Evolutionary conservation across 2,113 vertebrate species (phyloP), one percentile per base, ranked within the genome.

Genomic region (Myrmophylax atrothorax): DNA sequence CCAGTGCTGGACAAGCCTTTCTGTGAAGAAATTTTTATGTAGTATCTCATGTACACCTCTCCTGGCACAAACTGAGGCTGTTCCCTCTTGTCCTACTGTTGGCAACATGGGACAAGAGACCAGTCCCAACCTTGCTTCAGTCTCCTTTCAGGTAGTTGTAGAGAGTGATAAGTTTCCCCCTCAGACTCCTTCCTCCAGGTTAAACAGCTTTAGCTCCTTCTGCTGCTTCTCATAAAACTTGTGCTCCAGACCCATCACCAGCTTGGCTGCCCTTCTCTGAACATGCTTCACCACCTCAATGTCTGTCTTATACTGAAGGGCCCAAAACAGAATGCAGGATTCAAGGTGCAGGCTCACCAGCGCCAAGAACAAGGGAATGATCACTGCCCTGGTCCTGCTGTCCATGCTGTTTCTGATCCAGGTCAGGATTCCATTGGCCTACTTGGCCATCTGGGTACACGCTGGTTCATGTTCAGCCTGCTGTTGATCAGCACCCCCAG

Each of bases 81-180:
- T 56, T 50, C 44, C 15, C 31, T 70, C 23, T 56, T 58, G 16
- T 15, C 42, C 33, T 38, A 5, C 63, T 37, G 20, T 37, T 78
- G 64, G 19, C 6, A 44, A 0, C 15, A 7, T 44, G 33, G 37
- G 44, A 84, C 15, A 64, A 58, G 26, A 38, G 12, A 17, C 15
- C 37, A 44, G 12, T 4, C 10, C 7, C 7, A 28, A 50, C 10
- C 10, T n/a, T 44, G 42, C 6, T 46, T 50, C 23, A 63, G 12
- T 3, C 3, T 64, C 19, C 16, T 44, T 37, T 84, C 23, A 29
- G 5, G 18, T 14, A 64, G 13, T 4, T 64, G 10, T 20, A 78
- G 33, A 28, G 9, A 19, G 7, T 22, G 9, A 38, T 14, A 37
- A 58, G 2, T 2, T 38, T 35, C 1, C 9, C 28, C 2, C 11